Base-by-base conservation (phyloP, 2,888 invertebrate species). In the Tridacna crocea region DNA sequence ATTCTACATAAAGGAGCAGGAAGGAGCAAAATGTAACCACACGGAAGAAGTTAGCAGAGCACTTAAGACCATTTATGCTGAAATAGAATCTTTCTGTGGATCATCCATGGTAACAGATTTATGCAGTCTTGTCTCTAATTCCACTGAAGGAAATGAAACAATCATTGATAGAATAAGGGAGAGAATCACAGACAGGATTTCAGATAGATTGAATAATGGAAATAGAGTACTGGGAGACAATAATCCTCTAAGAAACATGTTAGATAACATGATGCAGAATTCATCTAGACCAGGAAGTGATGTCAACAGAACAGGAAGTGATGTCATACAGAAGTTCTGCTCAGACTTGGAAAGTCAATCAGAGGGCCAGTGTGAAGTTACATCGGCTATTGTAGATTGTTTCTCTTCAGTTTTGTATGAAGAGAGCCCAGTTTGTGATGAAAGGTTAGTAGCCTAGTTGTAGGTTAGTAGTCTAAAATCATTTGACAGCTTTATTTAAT, bases 291-390 rank as follows among this genome's bases (percentile, higher is more conserved):
- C 66, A 60, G 63, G 36, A 27, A 72, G 51, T 61, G 61, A 77
- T 77, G 72, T 47, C 51, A 72, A 26, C 26, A 51, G 47, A 36
- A 46, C 77, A 72, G 61, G 77, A 60, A 77, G 68, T 70, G 72
- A 58, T 47, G 74, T 60, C 61, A 74, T 61, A 17, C 46, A 70
- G 22, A 51, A n/a, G 26, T 51, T 70, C 17, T 70, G 70, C 51
- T 48, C n/a, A 4, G 22, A 70, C 51, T 70, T 70, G 0, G 70
- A 70, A 47, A 24, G 24, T 12, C 46, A n/a, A 24, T 51, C 70
- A 17, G 51, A 51, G 22, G 51, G n/a, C 13, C n/a, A n/a, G 61
- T 75, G 61, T 63, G 63, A 75, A 24, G 63, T 61, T 46, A 22
- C 55, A 1, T 36, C 24, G 3, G 78, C 78, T 22, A 55, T 66